Evolutionary conservation across 2,797 vertebrate genomes (phyloP).

Genomic region (Pelodytes ibericus): DNA sequence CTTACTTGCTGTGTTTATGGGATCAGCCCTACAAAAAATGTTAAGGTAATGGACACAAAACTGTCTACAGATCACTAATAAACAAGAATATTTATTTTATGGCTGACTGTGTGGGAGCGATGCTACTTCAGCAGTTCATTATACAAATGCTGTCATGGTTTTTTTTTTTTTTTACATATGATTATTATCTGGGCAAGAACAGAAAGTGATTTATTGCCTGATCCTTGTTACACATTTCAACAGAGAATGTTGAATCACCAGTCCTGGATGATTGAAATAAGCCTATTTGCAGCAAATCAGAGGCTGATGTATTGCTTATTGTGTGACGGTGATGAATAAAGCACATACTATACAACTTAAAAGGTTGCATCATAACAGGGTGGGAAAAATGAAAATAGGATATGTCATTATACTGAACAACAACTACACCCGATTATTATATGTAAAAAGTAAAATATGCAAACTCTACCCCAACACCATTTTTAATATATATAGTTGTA

Average conservation of each 20-base stretch:
- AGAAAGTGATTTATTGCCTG: background rate
- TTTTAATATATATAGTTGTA: too few relatives aligned
- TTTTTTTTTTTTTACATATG: background rate
- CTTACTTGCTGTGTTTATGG: too few relatives aligned
- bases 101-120: too few relatives aligned
- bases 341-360: background rate
- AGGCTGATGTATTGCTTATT: background rate
- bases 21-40: too few relatives aligned
- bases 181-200: background rate
- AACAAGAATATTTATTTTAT: too few relatives aligned
- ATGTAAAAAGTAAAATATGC: too few relatives aligned
- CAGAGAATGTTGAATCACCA: background rate
- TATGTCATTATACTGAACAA: background rate
- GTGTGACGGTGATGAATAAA: background rate
- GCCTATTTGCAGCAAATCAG: background rate
- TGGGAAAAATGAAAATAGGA: background rate
- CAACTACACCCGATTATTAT: too few relatives aligned
- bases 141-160: too few relatives aligned
- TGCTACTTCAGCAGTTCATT: too few relatives aligned
- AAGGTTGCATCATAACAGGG: background rate
- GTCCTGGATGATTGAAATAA: background rate
- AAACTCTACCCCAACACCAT: too few relatives aligned
- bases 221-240: background rate
- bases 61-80: too few relatives aligned
- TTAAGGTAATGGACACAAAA: too few relatives aligned